Conservation (phyloP, 2,797 vertebrate genomes). For the Ibycter americanus region DNA sequence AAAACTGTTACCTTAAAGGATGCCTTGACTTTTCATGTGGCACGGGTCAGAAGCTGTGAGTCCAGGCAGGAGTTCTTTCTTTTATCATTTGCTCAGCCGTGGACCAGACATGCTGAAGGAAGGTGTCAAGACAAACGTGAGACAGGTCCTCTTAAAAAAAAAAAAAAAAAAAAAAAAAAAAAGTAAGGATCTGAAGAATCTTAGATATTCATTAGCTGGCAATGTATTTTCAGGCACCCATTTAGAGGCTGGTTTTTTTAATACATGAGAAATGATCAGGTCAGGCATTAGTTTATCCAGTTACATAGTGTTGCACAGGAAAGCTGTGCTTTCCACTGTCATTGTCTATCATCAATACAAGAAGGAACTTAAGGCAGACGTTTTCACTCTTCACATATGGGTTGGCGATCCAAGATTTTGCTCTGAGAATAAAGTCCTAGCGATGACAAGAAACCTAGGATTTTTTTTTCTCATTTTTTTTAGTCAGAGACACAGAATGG, state of each 20-base stretch:
- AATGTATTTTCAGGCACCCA: background rate
- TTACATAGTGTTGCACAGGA: background rate
- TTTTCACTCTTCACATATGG: background rate
- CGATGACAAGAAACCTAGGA: background rate
- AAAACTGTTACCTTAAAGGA: slow-evolving; percentile 48
- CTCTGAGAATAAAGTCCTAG: background rate
- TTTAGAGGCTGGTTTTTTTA: background rate
- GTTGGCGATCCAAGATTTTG: background rate
- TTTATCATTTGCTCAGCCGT: background rate
- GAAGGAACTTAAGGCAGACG: background rate
- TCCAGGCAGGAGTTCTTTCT: background rate
- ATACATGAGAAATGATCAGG: background rate
- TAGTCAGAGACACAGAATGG: background rate
- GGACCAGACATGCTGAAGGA: background rate
- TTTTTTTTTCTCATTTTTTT: background rate
- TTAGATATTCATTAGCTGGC: background rate
- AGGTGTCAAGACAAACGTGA: background rate
- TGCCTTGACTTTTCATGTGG: background rate
- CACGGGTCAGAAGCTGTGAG: background rate
- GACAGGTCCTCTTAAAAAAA: background rate
- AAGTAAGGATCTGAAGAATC: background rate
- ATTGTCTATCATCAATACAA: background rate
- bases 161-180: background rate
- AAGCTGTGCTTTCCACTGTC: background rate
- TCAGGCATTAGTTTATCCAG: background rate